Base-by-base conservation (phyloP, 2,113 vertebrate genomes). In the Copsychus sechellarum region DNA sequence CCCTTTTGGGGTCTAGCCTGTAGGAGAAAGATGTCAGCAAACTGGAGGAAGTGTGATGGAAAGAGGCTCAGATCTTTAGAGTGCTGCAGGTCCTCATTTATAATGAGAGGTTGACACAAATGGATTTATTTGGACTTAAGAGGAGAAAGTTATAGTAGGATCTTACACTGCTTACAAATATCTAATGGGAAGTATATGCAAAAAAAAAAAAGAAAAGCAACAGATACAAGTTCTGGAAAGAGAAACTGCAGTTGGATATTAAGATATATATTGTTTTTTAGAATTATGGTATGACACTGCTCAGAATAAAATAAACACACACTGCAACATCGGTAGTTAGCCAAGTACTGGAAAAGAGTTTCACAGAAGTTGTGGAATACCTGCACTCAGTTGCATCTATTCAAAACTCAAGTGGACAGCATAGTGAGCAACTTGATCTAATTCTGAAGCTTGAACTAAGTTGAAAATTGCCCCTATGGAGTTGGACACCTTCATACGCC, bases 401-500 rank as follows among this genome's bases (percentile, higher is more conserved):
- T 69, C 15, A 84, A 87, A 77, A 65, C 2, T 21, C 34, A 64
- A 18, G 9, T 23, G 2, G 11, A 28, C 29, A 34, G 5, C 8
- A 57, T 8, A 48, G 14, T 16, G 6, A 70, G 11, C 8, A 43
- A 24, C 31, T 58, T 54, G 19, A 57, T 47, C 26, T 53, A 85
- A 66, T 48, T 81, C 31, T 65, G 38, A 84, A 80, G 4, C 7
- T 77, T 26, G 18, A 83, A 72, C 9, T 33, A 61, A 53, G 24
- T 53, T 80, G 8, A 50, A 48, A 71, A 10, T 38, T 65, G 4
- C 4, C 4, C 18, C 19, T 42, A 4, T 8, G 47, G 16, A 38
- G 1, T 14, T 56, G 12, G 8, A 57, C 6, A 57, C 10, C 13
- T 79, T 36, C 17, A 34, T 38, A 47, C 0, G 5, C 4, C 3